Evolutionary conservation across 2,113 vertebrate species (phyloP).

Genomic region (Sialia sialis): DNA sequence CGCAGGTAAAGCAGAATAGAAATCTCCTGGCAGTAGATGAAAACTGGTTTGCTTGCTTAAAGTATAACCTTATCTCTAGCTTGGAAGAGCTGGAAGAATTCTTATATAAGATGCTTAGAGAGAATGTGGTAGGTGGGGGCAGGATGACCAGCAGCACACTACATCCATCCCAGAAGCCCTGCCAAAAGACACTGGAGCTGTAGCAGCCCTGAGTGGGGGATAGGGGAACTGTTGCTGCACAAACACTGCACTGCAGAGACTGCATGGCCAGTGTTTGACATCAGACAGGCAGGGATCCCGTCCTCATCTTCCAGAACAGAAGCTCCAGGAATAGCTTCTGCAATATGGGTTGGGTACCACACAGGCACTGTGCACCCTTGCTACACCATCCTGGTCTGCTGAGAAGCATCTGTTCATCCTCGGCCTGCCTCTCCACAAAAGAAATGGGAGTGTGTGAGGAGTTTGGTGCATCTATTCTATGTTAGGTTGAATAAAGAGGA

Average conservation of each 20-base stretch:
- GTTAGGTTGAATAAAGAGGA: not conserved
- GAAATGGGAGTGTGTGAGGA: not conserved
- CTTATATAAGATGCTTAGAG: not conserved
- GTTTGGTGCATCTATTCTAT: not conserved
- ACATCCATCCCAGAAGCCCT: not conserved
- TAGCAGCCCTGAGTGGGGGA: fast-evolving
- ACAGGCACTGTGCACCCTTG: not conserved
- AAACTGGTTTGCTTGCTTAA: not conserved
- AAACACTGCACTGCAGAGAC: not conserved
- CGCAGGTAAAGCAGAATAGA: not conserved
- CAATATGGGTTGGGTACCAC: not conserved
- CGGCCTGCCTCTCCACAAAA: not conserved
- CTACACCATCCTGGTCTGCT: not conserved
- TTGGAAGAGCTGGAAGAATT: not conserved
- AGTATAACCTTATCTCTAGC: not conserved
- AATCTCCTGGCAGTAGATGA: not conserved
- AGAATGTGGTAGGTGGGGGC: not conserved
- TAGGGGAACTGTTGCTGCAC: not conserved
- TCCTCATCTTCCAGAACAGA: not conserved
- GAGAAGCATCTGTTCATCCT: not conserved
- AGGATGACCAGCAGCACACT: not conserved
- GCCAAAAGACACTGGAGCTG: not conserved
- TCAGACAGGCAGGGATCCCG: not conserved
- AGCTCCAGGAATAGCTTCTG: not conserved
- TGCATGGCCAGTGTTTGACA: not conserved